Percentiles rank a stretch among this genome's conserved stretches.
Evolutionary conservation across 2,113 vertebrate species (phyloP).

Genomic region (Bujurquina vittata): DNA sequence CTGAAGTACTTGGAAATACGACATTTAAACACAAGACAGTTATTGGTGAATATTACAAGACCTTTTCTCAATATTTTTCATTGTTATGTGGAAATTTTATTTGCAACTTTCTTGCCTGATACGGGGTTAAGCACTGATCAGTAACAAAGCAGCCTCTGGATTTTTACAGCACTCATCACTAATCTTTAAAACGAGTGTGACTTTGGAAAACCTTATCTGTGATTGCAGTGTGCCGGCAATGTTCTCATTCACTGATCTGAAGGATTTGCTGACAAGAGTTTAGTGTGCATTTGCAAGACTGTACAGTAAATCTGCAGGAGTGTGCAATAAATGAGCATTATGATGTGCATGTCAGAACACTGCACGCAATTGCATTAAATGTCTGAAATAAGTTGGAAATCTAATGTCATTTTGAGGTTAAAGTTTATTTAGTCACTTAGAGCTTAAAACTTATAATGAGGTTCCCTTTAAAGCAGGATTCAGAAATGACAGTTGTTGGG

Average conservation of each 20-base stretch:
- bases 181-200: background rate
- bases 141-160: background rate
- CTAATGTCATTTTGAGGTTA: background rate
- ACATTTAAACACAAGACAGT: background rate
- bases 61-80: background rate
- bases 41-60: background rate
- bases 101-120: background rate
- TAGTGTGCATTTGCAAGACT: background rate
- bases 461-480: background rate
- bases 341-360: background rate
- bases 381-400: background rate
- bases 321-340: background rate
- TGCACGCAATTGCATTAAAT: background rate
- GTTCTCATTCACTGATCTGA: constrained; percentile 29
- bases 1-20: no score
- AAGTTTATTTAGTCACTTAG: background rate
- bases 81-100: background rate
- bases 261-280: constrained; percentile 15
- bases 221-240: constrained; percentile 23
- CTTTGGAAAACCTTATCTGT: constrained; percentile 10
- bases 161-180: background rate
- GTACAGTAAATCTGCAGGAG: background rate
- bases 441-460: background rate
- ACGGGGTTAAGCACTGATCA: background rate
- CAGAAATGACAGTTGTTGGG: background rate